These are phyloP conservation scores for Lamellibrachia luymesi DNA, from an alignment of 1,140 invertebrate genomes.

Conservation along the genomic window DNA sequence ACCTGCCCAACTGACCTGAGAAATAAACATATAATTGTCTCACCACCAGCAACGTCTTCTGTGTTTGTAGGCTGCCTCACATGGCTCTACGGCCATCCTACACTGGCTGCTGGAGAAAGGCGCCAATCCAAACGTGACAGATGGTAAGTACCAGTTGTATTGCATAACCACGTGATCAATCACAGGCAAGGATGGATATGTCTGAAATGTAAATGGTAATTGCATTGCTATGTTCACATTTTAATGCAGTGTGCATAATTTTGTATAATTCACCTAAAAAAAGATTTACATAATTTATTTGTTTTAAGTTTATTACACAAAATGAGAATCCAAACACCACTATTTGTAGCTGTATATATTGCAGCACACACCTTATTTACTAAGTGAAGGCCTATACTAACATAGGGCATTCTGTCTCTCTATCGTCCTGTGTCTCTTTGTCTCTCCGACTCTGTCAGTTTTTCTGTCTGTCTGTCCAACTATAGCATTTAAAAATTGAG, in stretches of 20 bases:
- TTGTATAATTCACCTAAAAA: too few species aligned
- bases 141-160: slow-evolving; percentile 41
- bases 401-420: too few species aligned
- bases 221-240: slow-evolving; percentile 14
- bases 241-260: not conserved
- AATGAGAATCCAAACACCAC: too few species aligned
- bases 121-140: slow-evolving; percentile 46
- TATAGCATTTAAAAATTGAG: too few species aligned
- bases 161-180: not conserved
- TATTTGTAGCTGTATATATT: too few species aligned
- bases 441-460: too few species aligned
- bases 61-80: slow-evolving; percentile 44
- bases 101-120: slow-evolving; percentile 54
- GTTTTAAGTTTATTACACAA: too few species aligned
- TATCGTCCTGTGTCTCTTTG: too few species aligned
- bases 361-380: too few species aligned
- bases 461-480: too few species aligned
- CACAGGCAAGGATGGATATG: not conserved
- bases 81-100: slow-evolving; percentile 45
- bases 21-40: not conserved
- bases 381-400: too few species aligned
- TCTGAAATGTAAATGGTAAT: slow-evolving; percentile 8
- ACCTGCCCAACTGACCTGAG: not conserved
- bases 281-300: too few species aligned
- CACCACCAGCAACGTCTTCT: not conserved